Evolutionary conservation across 2,113 vertebrate species (phyloP), one percentile per base, ranked within the genome.

Genomic region (Vulpes vulpes): DNA sequence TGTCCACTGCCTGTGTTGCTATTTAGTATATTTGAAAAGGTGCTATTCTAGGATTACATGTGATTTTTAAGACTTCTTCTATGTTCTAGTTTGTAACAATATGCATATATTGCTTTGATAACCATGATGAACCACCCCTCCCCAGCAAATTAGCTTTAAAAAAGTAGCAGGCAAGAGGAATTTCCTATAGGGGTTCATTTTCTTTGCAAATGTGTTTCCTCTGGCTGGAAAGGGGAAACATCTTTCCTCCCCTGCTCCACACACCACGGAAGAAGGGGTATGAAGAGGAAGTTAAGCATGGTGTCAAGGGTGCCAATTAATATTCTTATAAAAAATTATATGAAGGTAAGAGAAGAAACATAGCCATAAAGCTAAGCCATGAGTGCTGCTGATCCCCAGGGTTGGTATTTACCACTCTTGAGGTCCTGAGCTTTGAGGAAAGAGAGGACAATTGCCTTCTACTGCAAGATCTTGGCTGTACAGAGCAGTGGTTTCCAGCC

Each of bases 171-270:
- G 59, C 55, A 73, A 95, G 87, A 96, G 32, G 67, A 80, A 55
- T 95, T 92, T 92, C 89, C 87, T 90, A 30, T 35, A 5, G 12
- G 59, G 64, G 59, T 57, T 96, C 53, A 96, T 96, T 97, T 97
- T 62, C 62, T 89, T 98, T 95, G 98, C 96, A 98, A 97, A 97
- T 96, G 19, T 82, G 64, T 89, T 97, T 98, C 94, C 88, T 95
- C 94, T 83, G 49, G 32, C 55, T 92, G 83, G 78, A 96, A 95
- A 95, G 91, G n/a, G 94, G 92, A 97, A 92, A 90, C 9, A 0
- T 32, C 27, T 71, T n/a, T 71, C 57, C 23, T 74, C 12, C 51
- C 30, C 84, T 62, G 55, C 55, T 87, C 43, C 38, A 32, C 43
- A 5, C 8, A 7, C 17, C 19, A 2, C 1, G 67, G 38, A 57